Evolutionary conservation across 2,797 vertebrate species (phyloP).

Genomic region (Platyrinchus mystaceus): DNA sequence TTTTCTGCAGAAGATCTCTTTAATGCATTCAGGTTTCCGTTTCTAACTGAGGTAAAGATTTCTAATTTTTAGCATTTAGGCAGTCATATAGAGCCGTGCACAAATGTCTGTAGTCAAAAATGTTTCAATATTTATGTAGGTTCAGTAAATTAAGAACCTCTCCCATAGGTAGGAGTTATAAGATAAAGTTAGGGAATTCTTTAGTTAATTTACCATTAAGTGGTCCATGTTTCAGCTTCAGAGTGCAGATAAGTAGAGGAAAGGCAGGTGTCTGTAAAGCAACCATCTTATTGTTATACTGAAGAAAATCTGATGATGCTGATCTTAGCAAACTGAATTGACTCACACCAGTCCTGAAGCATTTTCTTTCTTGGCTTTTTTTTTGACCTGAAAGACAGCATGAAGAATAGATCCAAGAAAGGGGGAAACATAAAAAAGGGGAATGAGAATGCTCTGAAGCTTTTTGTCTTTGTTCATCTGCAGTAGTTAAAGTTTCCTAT

Average conservation of each 20-base stretch:
- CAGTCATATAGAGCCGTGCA: neutral
- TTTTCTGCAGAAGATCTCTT: neutral
- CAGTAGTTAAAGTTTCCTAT: constrained; percentile 64
- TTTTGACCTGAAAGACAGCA: neutral
- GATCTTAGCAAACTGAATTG: neutral
- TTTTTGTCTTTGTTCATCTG: constrained; percentile 60
- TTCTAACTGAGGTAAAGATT: neutral
- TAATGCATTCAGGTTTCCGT: neutral
- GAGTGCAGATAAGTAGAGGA: neutral
- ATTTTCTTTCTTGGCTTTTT: neutral
- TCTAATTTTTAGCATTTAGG: neutral
- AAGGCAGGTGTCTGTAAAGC: neutral
- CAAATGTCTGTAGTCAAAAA: neutral
- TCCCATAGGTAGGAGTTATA: neutral
- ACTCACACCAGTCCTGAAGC: neutral
- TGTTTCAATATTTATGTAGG: neutral
- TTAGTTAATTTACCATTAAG: neutral
- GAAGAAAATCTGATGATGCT: neutral
- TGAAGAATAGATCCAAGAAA: constrained; percentile 2
- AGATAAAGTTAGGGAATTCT: neutral
- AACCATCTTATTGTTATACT: neutral
- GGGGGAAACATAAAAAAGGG: neutral
- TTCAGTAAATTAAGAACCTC: neutral
- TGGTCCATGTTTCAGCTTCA: neutral
- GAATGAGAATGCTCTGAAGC: neutral